Evolutionary conservation across 2,113 vertebrate genomes (phyloP), one percentile per base, ranked within the genome.

Genomic region (Felis catus): DNA sequence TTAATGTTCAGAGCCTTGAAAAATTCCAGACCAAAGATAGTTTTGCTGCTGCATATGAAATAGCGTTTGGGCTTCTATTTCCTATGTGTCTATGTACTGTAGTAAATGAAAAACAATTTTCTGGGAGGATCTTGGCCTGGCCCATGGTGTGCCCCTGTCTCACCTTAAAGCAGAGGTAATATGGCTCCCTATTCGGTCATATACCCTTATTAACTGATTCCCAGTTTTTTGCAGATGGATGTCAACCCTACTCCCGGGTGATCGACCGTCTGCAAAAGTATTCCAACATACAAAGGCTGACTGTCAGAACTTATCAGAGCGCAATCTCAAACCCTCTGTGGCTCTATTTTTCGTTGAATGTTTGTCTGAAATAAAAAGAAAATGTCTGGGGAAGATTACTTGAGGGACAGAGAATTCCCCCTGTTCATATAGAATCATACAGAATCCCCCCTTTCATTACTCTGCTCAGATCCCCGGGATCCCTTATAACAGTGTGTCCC

Each of bases 1-100:
- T 83, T 84, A 83, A 88, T 63, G 33, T 74, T 39, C 84, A 92
- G 83, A 70, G 48, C 27, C 76, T 96, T 83, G 41, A 82, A 92
- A 88, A 78, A 70, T 70, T 55, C 84, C 63, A 93, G 36, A 12
- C 78, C 79, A 80, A 85, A 71, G 25, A 58, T 85, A 80, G 36
- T 74, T 89, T 76, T 95, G 27, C 58, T 21, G 81, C 39, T 78
- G 68, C 41, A 63, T 79, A 58, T 79, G 51, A 78, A 79, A 18
- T 33, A 63, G 71, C 84, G 51, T 10, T 68, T 84, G 61, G 70
- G 10, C 33, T 79, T 74, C 84, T 66, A n/a, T 74, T 78, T 84
- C 13, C 41, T 39, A 15, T 9, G 5, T 78, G 61, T 71, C 27
- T 87, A 45, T 63, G 41, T n/a, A 79, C 63, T 27, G 4, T 41